Conservation (phyloP, 2,797 vertebrate genomes). For the Coregonus sp. region DNA sequence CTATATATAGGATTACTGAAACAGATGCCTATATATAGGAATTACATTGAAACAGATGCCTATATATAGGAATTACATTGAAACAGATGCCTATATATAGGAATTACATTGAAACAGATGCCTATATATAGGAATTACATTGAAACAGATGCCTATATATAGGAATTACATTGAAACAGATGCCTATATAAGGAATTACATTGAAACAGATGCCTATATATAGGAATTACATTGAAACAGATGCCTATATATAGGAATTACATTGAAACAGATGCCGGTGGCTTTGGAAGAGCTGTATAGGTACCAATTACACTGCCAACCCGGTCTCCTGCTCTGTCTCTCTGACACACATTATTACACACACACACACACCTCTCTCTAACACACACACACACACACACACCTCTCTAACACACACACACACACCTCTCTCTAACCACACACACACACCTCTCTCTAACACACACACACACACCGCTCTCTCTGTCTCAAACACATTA, state of each 20-base stretch:
- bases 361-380: not conserved
- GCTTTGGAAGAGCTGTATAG: slow-evolving; percentile 71
- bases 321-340: slow-evolving; percentile 24
- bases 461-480: slow-evolving; percentile 41
- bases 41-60: no score
- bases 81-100: no score
- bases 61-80: no score
- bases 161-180: no score
- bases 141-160: no score
- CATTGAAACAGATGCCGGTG: slow-evolving; percentile 66
- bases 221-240: no score
- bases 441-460: slow-evolving; percentile 33
- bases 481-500: slow-evolving; percentile 33
- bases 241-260: slow-evolving; percentile 15
- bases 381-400: not conserved
- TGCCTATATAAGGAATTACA: no score
- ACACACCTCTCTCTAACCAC: not conserved
- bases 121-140: no score
- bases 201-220: no score
- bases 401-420: not conserved
- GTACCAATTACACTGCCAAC: slow-evolving; percentile 69
- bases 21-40: no score
- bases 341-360: slow-evolving; percentile 64
- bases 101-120: no score
- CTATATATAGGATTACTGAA: no score